Evolutionary conservation across 2,888 invertebrate species (phyloP).

Genomic region (Amblyteles armatorius): DNA sequence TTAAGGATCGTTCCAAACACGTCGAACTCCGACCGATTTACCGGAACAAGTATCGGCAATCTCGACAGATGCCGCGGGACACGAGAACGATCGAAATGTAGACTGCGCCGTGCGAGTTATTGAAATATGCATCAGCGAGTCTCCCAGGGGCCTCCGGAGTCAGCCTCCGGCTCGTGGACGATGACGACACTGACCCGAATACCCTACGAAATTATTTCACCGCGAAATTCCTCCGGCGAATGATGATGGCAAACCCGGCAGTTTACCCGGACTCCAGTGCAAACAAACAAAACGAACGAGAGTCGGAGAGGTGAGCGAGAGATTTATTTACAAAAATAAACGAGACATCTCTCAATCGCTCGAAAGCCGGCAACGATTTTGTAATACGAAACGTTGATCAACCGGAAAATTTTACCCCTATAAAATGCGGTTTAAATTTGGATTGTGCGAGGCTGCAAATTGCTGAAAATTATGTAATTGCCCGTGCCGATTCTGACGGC

Average conservation of each 20-base stretch:
- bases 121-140: conserved; percentile 47
- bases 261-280: conserved; percentile 3
- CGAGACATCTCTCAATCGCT: conserved; percentile 1
- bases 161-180: conserved; percentile 14
- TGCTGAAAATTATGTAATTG: not conserved
- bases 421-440: conserved; percentile 32
- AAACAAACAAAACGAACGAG: conserved; percentile 28
- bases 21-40: conserved; percentile 41
- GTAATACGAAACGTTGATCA: conserved; percentile 42
- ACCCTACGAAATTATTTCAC: conserved; percentile 28
- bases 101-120: conserved; percentile 23
- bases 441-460: not conserved
- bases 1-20: conserved; percentile 37
- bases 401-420: conserved; percentile 18
- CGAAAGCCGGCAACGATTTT: not conserved
- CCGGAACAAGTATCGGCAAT: conserved; percentile 19
- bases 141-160: conserved; percentile 14
- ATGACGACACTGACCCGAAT: conserved; percentile 58
- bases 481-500: not conserved
- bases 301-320: not conserved
- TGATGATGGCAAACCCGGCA: not conserved
- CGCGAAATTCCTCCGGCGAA: conserved; percentile 13
- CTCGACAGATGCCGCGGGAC: conserved; percentile 20
- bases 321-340: conserved; percentile 44
- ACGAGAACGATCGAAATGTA: conserved; percentile 46